Conservation (phyloP, 2,888 invertebrate genomes). For the Smittia aterrima region DNA sequence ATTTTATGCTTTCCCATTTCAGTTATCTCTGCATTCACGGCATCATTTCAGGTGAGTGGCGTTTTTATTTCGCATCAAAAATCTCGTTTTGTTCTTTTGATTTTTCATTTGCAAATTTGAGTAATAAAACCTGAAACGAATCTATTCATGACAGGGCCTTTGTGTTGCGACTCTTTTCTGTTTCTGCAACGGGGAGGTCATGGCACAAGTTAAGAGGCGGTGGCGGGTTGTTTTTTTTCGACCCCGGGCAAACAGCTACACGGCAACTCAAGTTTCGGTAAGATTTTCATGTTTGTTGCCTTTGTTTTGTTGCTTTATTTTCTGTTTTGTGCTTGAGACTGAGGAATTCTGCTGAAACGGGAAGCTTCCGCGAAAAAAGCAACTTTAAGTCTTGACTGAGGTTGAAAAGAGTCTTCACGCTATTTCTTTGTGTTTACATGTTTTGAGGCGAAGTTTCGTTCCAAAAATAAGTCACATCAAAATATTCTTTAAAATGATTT, state of each 20-base stretch:
- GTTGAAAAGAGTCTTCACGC: too few relatives aligned
- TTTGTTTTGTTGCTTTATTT: not conserved
- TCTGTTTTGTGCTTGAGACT: not conserved
- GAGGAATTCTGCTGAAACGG: too few relatives aligned
- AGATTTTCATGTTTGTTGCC: constrained; percentile 44
- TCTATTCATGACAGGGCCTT: constrained; percentile 65
- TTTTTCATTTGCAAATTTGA: too few relatives aligned
- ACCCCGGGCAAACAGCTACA: constrained; percentile 78
- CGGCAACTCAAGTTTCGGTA: constrained; percentile 85
- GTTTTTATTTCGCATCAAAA: not conserved
- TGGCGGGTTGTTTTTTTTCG: constrained; percentile 74
- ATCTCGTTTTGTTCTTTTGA: too few relatives aligned
- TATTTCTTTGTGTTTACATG: too few relatives aligned
- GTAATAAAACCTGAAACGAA: not conserved
- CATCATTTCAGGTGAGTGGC: constrained; percentile 76
- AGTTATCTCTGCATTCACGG: constrained; percentile 78
- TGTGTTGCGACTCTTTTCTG: constrained; percentile 90
- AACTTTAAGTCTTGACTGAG: not conserved
- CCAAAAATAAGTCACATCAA: too few relatives aligned
- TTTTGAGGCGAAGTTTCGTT: too few relatives aligned
- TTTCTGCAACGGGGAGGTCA: constrained; percentile 94
- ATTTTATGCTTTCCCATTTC: not conserved
- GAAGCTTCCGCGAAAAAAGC: constrained; percentile 8
- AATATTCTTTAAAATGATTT: too few relatives aligned
- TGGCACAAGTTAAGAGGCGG: constrained; percentile 78